Evolutionary conservation across 2,888 invertebrate genomes (phyloP).

Genomic region (Scelioninae gen. 1): DNA sequence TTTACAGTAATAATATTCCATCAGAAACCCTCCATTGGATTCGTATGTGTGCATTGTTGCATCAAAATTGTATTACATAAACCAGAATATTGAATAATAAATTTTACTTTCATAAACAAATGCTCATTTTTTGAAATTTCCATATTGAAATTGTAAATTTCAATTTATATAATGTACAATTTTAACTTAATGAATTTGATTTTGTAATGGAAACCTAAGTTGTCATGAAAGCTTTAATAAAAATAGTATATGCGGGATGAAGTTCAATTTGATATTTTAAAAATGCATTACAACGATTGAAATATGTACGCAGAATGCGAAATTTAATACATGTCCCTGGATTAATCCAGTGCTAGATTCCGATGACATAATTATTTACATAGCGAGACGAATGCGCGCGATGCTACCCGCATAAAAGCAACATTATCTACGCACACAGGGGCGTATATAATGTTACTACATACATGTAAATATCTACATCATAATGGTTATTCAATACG

Average conservation of each 20-base stretch:
- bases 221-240: too few species aligned
- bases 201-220: too few species aligned
- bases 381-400: constrained; percentile 28
- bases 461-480: constrained; percentile 31
- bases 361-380: constrained; percentile 48
- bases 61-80: neutral
- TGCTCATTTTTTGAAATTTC: too few species aligned
- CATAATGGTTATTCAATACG: constrained; percentile 45
- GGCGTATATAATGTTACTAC: too few species aligned
- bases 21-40: neutral
- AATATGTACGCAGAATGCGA: constrained; percentile 11
- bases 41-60: neutral
- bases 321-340: constrained; percentile 8
- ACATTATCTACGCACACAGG: constrained; percentile 22
- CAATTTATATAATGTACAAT: too few species aligned
- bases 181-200: too few species aligned
- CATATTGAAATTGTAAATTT: too few species aligned
- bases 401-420: constrained; percentile 44
- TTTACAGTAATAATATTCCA: constrained; percentile 15
- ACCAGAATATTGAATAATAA: too few species aligned
- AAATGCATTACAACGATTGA: neutral
- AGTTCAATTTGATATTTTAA: too few species aligned
- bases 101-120: too few species aligned
- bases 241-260: too few species aligned
- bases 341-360: constrained; percentile 30